phyloP scores from a whole-genome alignment of 1,140 invertebrate species.

The Protaetia brevitarsis region DNA sequence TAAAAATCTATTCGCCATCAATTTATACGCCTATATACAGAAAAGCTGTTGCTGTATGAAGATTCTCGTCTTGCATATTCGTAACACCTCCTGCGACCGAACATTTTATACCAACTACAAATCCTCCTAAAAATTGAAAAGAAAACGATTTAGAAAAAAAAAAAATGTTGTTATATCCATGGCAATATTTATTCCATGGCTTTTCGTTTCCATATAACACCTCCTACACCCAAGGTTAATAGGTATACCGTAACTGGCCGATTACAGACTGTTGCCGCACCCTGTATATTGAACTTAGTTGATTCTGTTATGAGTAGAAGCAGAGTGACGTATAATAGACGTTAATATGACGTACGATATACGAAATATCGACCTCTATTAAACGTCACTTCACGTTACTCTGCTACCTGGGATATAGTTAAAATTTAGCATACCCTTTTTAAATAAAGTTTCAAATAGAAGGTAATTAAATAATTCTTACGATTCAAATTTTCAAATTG shows the following conservation, averaged over 20 bases:
- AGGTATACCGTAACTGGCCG: no score
- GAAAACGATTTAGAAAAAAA: background rate
- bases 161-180: background rate
- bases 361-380: no score
- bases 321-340: no score
- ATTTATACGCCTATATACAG: background rate
- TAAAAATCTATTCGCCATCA: no score
- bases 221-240: no score
- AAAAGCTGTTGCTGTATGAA: background rate
- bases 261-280: no score
- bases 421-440: no score
- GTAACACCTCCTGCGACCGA: background rate
- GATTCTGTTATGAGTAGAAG: no score
- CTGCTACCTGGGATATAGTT: no score
- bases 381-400: no score
- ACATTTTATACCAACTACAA: constrained; percentile 19
- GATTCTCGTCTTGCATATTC: background rate
- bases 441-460: background rate
- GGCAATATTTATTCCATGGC: background rate
- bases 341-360: no score
- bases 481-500: constrained; percentile 22
- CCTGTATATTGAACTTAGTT: no score
- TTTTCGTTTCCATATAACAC: background rate
- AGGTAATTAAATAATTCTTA: constrained; percentile 7
- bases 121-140: constrained; percentile 13